Evolutionary conservation across 2,888 invertebrate genomes (phyloP).

Genomic region (Dusona sp.): DNA sequence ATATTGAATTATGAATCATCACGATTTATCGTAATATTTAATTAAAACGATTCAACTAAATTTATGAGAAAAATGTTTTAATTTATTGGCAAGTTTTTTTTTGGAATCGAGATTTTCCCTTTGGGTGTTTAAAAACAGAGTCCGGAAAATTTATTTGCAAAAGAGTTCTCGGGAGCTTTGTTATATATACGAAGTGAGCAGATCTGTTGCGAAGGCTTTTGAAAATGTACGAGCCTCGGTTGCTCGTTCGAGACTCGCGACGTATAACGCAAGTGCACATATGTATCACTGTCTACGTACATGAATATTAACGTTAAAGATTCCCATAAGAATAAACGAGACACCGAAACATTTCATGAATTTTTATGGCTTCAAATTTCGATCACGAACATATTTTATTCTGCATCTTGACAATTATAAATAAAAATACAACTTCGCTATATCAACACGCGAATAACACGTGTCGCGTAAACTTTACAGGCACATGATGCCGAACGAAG

Average conservation of each 20-base stretch:
- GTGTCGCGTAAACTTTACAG: constrained; percentile 46
- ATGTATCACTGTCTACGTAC: neutral
- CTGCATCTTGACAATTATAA: neutral
- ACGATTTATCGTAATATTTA: neutral
- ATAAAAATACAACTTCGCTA: neutral
- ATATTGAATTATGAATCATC: neutral
- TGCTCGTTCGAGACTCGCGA: constrained; percentile 9
- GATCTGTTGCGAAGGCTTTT: constrained; percentile 33
- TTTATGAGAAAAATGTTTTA: too few relatives aligned
- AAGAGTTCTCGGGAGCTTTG: constrained; percentile 58
- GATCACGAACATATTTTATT: neutral
- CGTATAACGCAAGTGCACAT: constrained; percentile 22
- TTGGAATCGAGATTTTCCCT: constrained; percentile 6
- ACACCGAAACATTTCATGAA: neutral
- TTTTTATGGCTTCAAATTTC: neutral
- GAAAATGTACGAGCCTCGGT: constrained; percentile 27
- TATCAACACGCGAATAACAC: constrained; percentile 58
- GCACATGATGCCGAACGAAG: constrained; percentile 5
- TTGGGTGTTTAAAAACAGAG: constrained; percentile 25
- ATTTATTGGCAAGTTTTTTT: neutral
- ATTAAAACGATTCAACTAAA: too few relatives aligned
- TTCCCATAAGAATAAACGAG: neutral
- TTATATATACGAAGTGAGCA: neutral
- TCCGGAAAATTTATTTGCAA: constrained; percentile 56
- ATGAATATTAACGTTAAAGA: neutral